Conservation (phyloP, 2,888 invertebrate genomes). For the Rosalia funebris region DNA sequence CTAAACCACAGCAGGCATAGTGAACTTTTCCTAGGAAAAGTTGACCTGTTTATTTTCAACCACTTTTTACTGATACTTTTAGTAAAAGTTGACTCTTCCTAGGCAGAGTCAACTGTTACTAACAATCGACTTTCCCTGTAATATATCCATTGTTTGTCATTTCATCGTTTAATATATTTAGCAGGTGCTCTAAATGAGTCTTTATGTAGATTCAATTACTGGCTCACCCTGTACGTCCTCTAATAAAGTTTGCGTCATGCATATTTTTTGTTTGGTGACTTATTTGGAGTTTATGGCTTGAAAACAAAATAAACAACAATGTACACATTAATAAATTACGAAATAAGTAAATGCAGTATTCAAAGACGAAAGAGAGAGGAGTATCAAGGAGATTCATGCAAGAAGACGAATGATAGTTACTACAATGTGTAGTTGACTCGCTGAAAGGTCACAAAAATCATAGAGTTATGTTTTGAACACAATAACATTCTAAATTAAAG, state of each 20-base stretch:
- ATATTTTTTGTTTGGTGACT: slow-evolving; percentile 44
- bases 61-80: too few relatives aligned
- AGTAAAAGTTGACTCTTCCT: too few relatives aligned
- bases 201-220: too few relatives aligned
- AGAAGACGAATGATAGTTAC: slow-evolving; percentile 57
- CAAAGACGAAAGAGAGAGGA: slow-evolving; percentile 60
- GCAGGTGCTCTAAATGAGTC: too few relatives aligned
- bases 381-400: slow-evolving; percentile 59
- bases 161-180: too few relatives aligned
- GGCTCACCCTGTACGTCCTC: neutral
- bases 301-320: slow-evolving; percentile 54
- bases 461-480: slow-evolving; percentile 58
- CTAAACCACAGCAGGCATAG: too few relatives aligned
- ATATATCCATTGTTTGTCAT: too few relatives aligned
- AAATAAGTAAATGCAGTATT: slow-evolving; percentile 56
- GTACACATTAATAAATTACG: slow-evolving; percentile 54
- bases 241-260: slow-evolving; percentile 23
- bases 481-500: slow-evolving; percentile 56
- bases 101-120: too few relatives aligned
- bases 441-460: slow-evolving; percentile 59
- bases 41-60: too few relatives aligned
- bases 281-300: slow-evolving; percentile 52
- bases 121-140: too few relatives aligned
- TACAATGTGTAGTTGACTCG: slow-evolving; percentile 52
- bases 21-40: too few relatives aligned